phyloP scores from a whole-genome alignment of 2,797 vertebrate genomes.

The Onychomys leucogaster region DNA sequence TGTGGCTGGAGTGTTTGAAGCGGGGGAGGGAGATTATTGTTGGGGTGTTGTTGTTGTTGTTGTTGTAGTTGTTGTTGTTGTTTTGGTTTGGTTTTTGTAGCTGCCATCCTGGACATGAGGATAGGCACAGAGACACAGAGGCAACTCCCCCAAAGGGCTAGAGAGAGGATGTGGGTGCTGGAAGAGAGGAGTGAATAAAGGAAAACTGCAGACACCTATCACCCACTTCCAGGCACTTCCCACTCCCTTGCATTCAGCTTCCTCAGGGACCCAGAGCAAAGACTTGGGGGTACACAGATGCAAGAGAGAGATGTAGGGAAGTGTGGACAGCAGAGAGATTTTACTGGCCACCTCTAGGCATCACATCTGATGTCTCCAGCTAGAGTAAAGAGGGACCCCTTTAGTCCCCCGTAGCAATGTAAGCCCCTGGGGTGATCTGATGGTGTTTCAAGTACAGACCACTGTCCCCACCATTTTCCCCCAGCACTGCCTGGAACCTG shows the following conservation, averaged over 20 bases:
- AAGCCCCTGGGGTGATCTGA: too few relatives aligned
- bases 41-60: neutral
- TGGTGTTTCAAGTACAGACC: neutral
- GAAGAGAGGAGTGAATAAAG: neutral
- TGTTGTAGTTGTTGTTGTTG: too few relatives aligned
- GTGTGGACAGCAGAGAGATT: neutral
- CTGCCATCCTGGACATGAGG: neutral
- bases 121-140: neutral
- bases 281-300: neutral
- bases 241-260: neutral
- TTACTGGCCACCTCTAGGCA: neutral
- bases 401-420: too few relatives aligned
- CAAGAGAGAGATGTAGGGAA: neutral
- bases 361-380: fast-evolving
- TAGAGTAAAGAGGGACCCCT: too few relatives aligned
- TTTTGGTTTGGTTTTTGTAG: neutral
- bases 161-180: neutral
- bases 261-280: neutral
- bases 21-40: neutral
- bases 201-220: neutral
- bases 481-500: neutral
- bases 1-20: neutral
- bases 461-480: neutral
- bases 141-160: neutral
- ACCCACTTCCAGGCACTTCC: neutral